These are phyloP conservation scores for Paramuricea clavata DNA, from an alignment of 92 coral and sea anemone species.

Conservation along the genomic window DNA sequence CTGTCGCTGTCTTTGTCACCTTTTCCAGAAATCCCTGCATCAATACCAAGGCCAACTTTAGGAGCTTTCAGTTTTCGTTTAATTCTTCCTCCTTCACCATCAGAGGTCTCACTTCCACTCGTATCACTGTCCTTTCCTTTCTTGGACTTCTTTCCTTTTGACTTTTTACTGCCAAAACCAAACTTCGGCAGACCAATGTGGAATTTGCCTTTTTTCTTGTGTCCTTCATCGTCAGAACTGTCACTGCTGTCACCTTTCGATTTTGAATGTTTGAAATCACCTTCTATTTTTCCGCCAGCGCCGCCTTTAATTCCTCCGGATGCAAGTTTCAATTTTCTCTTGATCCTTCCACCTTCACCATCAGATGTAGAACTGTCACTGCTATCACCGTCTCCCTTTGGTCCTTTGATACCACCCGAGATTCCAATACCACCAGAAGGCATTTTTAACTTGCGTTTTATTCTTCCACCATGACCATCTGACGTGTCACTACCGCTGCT, in stretches of 20 bases:
- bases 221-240: background rate
- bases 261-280: background rate
- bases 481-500: constrained; percentile 48
- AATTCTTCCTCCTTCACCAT: constrained; percentile 42
- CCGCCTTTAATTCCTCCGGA: background rate
- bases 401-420: constrained; percentile 20
- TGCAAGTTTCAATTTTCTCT: constrained; percentile 8
- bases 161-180: background rate
- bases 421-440: constrained; percentile 16
- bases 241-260: constrained; percentile 9
- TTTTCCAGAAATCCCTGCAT: background rate
- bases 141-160: background rate
- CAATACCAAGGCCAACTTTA: constrained; percentile 20
- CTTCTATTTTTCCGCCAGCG: background rate
- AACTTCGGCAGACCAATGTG: background rate
- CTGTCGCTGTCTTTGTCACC: constrained; percentile 17
- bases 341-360: constrained; percentile 30
- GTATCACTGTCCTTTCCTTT: constrained; percentile 15
- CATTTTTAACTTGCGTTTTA: constrained; percentile 25
- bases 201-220: background rate
- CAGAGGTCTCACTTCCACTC: constrained; percentile 44
- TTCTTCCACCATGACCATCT: constrained; percentile 45
- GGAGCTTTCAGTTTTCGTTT: constrained; percentile 32
- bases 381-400: constrained; percentile 22
- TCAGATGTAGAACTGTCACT: constrained; percentile 24